phyloP scores from a whole-genome alignment of 2,888 invertebrate genomes.

The Eurois occulta region DNA sequence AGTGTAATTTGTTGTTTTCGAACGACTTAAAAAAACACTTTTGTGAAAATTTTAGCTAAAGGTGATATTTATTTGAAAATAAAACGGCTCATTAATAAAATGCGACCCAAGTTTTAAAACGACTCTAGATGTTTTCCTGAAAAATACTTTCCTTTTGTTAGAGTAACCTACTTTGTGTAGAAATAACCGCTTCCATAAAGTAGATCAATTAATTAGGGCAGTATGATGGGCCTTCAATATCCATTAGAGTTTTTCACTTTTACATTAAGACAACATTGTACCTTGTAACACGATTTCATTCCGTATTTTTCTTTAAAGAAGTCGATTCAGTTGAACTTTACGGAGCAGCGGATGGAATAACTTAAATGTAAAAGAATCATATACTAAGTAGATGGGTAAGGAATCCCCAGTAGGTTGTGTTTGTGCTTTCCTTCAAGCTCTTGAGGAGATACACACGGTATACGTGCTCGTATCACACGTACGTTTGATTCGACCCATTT shows the following conservation, averaged over 20 bases:
- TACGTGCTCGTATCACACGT: constrained; percentile 53
- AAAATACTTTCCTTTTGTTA: constrained; percentile 18
- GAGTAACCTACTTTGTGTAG: constrained; percentile 36
- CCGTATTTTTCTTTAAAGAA: constrained; percentile 22
- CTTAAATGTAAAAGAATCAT: constrained; percentile 39
- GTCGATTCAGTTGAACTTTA: constrained; percentile 25
- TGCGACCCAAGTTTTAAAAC: constrained; percentile 14
- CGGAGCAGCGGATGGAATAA: constrained; percentile 13
- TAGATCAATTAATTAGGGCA: constrained; percentile 47
- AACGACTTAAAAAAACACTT: constrained; percentile 47
- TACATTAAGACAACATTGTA: constrained; percentile 10
- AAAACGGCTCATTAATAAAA: constrained; percentile 25
- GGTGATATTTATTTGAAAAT: constrained; percentile 39
- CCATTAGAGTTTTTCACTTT: constrained; percentile 33
- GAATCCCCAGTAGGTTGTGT: constrained; percentile 55
- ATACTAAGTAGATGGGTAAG: constrained; percentile 47
- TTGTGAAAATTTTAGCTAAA: constrained; percentile 34
- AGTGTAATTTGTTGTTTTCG: constrained; percentile 62
- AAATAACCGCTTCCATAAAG: constrained; percentile 32
- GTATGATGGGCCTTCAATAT: constrained; percentile 30
- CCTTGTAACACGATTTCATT: constrained; percentile 6
- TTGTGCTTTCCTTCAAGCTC: constrained; percentile 56
- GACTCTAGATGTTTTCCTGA: constrained; percentile 9
- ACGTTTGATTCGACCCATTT: constrained; percentile 74
- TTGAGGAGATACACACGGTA: constrained; percentile 48